These are phyloP conservation scores for Ophioderma brevispina DNA, from an alignment of 35 echinoderm and acorn worm species.

Conservation along the genomic window DNA sequence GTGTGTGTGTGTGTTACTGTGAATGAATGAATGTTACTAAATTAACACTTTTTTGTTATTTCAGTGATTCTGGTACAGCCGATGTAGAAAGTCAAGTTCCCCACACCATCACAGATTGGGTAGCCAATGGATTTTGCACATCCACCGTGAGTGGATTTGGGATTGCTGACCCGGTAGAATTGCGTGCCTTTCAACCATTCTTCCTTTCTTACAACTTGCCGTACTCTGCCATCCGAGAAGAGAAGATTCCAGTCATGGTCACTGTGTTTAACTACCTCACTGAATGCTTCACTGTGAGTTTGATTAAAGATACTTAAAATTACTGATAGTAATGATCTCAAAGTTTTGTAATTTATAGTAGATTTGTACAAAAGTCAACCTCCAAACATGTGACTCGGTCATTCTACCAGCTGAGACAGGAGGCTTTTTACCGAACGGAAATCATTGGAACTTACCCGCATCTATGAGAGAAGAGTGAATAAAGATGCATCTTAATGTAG, in stretches of 20 bases:
- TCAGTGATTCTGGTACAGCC: slow-evolving; percentile 26
- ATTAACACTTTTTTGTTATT: not conserved
- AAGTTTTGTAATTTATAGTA: no score
- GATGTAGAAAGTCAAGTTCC: slow-evolving; percentile 55
- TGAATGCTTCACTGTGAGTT: slow-evolving; percentile 61
- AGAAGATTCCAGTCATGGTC: slow-evolving; percentile 70
- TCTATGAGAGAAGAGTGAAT: no score
- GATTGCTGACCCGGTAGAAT: slow-evolving; percentile 57
- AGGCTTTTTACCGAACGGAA: no score
- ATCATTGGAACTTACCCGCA: no score
- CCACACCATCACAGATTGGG: slow-evolving; percentile 95
- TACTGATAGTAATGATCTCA: no score
- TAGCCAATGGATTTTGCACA: slow-evolving; percentile 85
- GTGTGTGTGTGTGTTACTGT: no score
- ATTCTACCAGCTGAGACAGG: no score
- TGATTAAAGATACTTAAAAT: no score
- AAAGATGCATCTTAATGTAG: no score
- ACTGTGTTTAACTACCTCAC: slow-evolving; percentile 88
- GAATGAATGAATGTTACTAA: not conserved
- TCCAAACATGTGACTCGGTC: no score
- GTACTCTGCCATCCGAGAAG: slow-evolving; percentile 86
- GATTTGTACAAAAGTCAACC: no score
- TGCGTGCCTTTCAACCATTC: slow-evolving; percentile 87
- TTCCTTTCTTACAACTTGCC: slow-evolving; percentile 83
- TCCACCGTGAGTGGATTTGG: slow-evolving; percentile 74